Evolutionary conservation across 2,113 vertebrate genomes (phyloP).

Genomic region (Ptyas mucosa): DNA sequence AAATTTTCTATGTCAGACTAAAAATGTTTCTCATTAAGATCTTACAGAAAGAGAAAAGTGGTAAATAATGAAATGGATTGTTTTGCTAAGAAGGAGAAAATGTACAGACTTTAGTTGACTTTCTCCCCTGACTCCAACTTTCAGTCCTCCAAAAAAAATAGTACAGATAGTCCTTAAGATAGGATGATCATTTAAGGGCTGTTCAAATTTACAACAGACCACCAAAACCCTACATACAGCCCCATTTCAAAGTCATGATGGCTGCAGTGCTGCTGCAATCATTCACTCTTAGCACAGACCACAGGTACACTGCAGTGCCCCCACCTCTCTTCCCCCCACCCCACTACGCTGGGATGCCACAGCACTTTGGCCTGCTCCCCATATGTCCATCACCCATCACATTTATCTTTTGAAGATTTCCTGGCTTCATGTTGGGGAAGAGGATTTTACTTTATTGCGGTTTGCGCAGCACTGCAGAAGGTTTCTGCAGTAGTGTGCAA

Average conservation of each 20-base stretch:
- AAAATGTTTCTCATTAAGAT: neutral
- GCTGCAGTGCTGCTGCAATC: neutral
- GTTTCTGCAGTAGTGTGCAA: too few species aligned
- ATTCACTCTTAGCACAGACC: too few species aligned
- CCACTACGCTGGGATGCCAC: fast-evolving
- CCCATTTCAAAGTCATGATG: neutral
- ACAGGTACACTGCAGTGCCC: neutral
- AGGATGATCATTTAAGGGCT: neutral
- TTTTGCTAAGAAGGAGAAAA: neutral
- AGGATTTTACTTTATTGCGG: neutral
- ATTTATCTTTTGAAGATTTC: neutral
- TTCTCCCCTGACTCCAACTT: neutral
- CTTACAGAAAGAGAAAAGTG: neutral
- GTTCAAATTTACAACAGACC: neutral
- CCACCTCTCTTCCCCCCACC: neutral
- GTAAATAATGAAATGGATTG: neutral
- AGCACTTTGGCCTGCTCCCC: neutral
- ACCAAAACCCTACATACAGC: neutral
- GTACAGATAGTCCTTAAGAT: neutral
- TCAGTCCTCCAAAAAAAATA: neutral
- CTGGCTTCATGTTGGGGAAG: neutral
- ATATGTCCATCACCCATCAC: neutral
- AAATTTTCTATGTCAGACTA: neutral
- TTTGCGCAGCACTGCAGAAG: too few species aligned
- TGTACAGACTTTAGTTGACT: neutral